Evolutionary conservation across 2,797 vertebrate genomes (phyloP).

Genomic region (Pachyuromys duprasi): DNA sequence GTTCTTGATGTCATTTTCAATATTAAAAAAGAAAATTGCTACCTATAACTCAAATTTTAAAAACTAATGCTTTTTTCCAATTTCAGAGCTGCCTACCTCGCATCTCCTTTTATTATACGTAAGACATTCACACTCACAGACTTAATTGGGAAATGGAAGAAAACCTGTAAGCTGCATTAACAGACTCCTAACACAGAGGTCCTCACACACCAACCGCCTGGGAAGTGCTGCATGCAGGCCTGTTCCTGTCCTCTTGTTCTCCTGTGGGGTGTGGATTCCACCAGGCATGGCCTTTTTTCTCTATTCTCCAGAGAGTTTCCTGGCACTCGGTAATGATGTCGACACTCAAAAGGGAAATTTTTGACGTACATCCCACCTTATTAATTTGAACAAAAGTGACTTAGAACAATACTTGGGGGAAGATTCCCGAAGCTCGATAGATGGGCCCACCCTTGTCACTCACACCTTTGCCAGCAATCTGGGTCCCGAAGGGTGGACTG

Average conservation of each 20-base stretch:
- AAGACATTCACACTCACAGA: conserved; percentile 56
- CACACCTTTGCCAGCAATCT: not conserved
- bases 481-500: not conserved
- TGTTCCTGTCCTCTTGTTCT: not conserved
- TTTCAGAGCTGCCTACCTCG: conserved; percentile 23
- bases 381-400: conserved; percentile 50
- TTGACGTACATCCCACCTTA: not conserved
- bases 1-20: conserved; percentile 49
- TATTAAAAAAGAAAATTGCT: conserved; percentile 45
- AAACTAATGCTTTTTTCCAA: conserved; percentile 18
- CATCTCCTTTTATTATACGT: not conserved
- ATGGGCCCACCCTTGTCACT: not conserved
- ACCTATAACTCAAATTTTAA: conserved; percentile 39
- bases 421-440: not conserved
- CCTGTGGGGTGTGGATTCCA: not conserved
- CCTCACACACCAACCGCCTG: not conserved
- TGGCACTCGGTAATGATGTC: not conserved
- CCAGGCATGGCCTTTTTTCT: not conserved
- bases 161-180: conserved; percentile 26
- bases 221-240: not conserved
- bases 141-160: conserved; percentile 54
- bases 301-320: not conserved
- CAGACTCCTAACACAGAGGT: conserved; percentile 21
- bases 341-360: not conserved
- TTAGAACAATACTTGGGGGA: not conserved